Base-by-base conservation (phyloP, 2,888 invertebrate species). In the Zhuqinia jingwanae region DNA sequence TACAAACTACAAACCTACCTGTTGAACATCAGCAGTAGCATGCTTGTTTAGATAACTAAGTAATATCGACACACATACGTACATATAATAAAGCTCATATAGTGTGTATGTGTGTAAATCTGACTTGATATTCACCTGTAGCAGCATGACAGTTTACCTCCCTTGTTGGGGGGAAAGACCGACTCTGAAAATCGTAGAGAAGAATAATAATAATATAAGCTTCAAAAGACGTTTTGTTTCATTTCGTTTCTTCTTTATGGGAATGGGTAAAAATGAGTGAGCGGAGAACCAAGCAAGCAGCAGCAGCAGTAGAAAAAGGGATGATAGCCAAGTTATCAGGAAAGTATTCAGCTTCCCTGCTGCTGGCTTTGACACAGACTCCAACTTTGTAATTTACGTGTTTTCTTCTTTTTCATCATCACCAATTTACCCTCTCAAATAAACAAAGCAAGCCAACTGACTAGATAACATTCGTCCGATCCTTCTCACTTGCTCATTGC, bases 381-480 rank as follows among this genome's bases (percentile, higher is more conserved):
- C 87, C 87, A 87, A 87, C 87, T 87, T 87, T 87, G 87, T 87
- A 83, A 87, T 87, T 87, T 87, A 87, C 87, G 87, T 87, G 87
- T 87, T 87, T 87, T 87, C 87, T 87, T 36, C 70, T 65, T 65
- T 65, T 8, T 78, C 47, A 45, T 17, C 58, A 70, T 63, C 53
- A 47, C 22, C 56, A 65, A 53, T 42, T 84, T 73, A 45, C 76
- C 36, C 20, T 45, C 13, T 50, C 56, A 30, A 11, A 13, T 6
- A 63, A 10, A 17, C 3, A 70, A 11, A 30, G 0, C 15, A 56
- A 6, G 42, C 76, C 76, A 76, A 56, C 76, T 53, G 65, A 20
- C 22, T 82, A 75, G 76, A 83, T 65, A 83, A 65, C 50, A 65
- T 27, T n/a, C 58, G 68, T 70, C 58, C 47, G 20, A 83, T 65